Base-by-base conservation (phyloP, 2,888 invertebrate species). In the Morpho deidamia region DNA sequence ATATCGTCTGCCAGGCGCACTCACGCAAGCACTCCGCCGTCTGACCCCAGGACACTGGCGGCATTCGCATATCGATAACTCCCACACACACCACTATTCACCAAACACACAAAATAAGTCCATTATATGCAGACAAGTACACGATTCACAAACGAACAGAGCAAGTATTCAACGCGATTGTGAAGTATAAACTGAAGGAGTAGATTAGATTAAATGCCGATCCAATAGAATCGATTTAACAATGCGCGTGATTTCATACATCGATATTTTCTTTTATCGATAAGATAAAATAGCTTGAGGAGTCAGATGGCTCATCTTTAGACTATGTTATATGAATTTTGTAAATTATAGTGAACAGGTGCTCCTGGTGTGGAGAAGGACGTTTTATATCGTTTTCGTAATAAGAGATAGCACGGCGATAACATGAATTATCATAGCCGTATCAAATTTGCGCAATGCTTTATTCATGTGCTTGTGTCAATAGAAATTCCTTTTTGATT, bases 191-290 rank as follows among this genome's bases (percentile, higher is more conserved):
- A 72, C 71, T 71, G 66, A 46, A 11, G 43, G 59, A 53, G 59
- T 49, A 62, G 71, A 74, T 73, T 64, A 71, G 76, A 75, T 75
- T 70, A 69, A 66, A 67, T 64, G 64, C 61, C 61, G 57, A 63
- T 62, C 76, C 77, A 81, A 79, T 80, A 63, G 71, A 65, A 70
- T 72, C 71, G 75, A 73, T 71, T 68, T 63, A 68, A 60, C 67
- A 64, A 60, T 66, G 76, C 83, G 80, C 85, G 85, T 86, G 84
- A 87, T 84, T 83, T 74, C 62, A 65, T 68, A 61, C 73, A 77
- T 76, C 78, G 77, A 79, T 76, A 65, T 72, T 70, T 23, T 71
- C 65, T 72, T 67, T 56, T 50, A 70, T 78, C 74, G 81, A 84
- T 83, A 82, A 84, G 58, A 55, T 55, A 69, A 49, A 35, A 44